Conservation (phyloP, 1,140 invertebrate genomes). For the Temnothorax longispinosus region DNA sequence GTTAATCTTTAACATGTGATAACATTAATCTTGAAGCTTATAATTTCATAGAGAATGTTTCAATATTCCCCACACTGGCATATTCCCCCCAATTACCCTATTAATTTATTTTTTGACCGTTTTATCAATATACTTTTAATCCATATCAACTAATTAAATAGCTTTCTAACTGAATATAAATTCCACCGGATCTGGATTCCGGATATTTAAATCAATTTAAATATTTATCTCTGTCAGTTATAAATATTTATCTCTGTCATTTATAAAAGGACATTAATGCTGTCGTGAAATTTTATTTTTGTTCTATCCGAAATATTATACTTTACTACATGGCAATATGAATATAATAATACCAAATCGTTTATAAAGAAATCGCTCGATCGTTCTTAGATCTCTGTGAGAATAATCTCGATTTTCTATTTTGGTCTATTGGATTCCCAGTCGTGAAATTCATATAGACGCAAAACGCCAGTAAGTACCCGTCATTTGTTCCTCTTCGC, state of each 20-base stretch:
- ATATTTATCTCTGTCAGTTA: background rate
- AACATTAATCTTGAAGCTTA: background rate
- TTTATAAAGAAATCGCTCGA: background rate
- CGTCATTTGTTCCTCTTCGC: background rate
- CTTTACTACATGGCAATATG: background rate
- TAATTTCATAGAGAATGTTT: background rate
- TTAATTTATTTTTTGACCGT: background rate
- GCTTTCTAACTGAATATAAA: background rate
- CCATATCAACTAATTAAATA: background rate
- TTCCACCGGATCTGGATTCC: background rate
- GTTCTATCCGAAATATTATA: no score
- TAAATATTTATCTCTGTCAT: background rate
- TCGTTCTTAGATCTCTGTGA: background rate
- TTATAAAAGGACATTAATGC: background rate
- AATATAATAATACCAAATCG: no score
- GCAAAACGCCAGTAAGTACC: background rate
- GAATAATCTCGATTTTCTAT: constrained; percentile 5
- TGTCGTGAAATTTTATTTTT: background rate
- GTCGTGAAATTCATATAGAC: background rate
- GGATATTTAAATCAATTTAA: background rate
- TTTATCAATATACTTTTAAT: background rate
- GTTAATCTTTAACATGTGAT: background rate
- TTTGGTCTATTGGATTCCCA: background rate
- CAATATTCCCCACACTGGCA: background rate
- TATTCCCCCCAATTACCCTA: background rate